Evolutionary conservation across 2,113 vertebrate genomes (phyloP).

Genomic region (Australoheros scitulus): DNA sequence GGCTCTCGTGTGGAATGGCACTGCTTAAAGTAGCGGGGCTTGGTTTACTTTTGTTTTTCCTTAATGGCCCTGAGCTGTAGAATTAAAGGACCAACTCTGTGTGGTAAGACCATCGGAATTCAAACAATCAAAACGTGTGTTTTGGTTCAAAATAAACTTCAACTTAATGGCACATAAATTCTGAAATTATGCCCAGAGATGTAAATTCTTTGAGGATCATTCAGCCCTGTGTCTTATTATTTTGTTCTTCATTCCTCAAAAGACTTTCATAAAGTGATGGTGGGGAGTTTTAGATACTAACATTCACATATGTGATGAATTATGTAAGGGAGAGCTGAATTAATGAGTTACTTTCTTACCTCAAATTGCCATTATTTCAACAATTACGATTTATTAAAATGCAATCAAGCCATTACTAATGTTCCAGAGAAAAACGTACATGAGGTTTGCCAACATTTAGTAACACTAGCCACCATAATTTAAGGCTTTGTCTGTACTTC

Average conservation of each 20-base stretch:
- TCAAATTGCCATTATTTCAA: background rate
- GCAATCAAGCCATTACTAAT: background rate
- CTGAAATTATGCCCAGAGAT: constrained; percentile 24
- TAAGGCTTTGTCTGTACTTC: background rate
- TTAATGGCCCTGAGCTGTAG: constrained; percentile 30
- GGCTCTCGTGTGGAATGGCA: constrained; percentile 40
- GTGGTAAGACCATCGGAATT: constrained; percentile 49
- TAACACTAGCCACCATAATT: background rate
- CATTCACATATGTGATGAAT: background rate
- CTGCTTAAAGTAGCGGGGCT: constrained; percentile 45
- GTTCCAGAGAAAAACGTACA: background rate
- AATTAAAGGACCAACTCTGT: constrained; percentile 20
- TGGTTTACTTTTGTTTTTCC: constrained; percentile 38
- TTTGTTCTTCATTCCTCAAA: background rate
- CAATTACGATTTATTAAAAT: background rate
- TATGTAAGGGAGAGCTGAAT: background rate
- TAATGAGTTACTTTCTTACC: background rate
- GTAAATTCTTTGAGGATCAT: background rate
- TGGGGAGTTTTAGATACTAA: background rate
- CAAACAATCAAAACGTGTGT: constrained; percentile 52
- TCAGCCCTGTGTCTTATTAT: background rate
- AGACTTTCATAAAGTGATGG: background rate
- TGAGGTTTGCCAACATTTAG: background rate
- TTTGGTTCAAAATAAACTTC: constrained; percentile 45
- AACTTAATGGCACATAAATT: constrained; percentile 11